Conservation (phyloP, 2,113 vertebrate species). For the Chionomys nivalis region DNA sequence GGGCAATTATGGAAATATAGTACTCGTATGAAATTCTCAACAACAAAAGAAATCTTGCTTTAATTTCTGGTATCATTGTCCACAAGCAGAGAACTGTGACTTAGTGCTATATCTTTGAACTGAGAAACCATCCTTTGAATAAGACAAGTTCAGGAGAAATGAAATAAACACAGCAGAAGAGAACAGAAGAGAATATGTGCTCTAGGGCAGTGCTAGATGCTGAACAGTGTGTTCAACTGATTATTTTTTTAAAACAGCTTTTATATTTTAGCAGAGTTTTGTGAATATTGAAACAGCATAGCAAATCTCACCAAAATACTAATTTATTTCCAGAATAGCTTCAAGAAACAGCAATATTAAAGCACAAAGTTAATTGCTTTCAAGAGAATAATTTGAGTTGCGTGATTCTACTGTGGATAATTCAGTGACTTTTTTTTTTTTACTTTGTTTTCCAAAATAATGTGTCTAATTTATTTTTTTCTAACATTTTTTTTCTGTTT, state of each 20-base stretch:
- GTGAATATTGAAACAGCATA: slow-evolving; percentile 9
- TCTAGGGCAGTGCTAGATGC: neutral
- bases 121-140: neutral
- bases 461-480: neutral
- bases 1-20: neutral
- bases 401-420: neutral
- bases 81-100: neutral
- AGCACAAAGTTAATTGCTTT: neutral
- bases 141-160: neutral
- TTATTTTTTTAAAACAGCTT: neutral
- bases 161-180: neutral
- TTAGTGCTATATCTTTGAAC: neutral
- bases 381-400: neutral
- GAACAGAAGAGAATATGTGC: neutral
- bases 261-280: slow-evolving; percentile 14
- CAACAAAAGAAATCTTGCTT: neutral
- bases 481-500: neutral
- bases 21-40: neutral
- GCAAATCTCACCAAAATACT: neutral
- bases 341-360: neutral
- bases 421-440: neutral
- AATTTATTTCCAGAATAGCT: slow-evolving; percentile 16
- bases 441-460: neutral
- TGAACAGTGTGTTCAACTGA: neutral
- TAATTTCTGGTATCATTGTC: neutral